Evolutionary conservation across 1,140 invertebrate genomes (phyloP).

Genomic region (Scylla paramamosain): DNA sequence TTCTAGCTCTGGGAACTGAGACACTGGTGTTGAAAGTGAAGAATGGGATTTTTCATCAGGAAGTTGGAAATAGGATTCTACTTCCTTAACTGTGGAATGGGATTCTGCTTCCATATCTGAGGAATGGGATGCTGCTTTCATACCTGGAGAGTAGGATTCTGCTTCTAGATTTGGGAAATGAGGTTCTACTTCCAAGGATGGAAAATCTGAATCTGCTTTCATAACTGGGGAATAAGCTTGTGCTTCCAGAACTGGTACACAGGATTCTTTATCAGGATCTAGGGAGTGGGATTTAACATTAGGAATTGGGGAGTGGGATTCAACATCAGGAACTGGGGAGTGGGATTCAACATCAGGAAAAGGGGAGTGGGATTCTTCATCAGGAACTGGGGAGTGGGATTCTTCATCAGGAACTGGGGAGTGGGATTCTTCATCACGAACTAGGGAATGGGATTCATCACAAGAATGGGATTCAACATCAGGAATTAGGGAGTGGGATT

Average conservation of each 20-base stretch:
- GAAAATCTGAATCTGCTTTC: neutral
- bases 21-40: too few relatives aligned
- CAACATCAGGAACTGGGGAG: neutral
- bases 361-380: neutral
- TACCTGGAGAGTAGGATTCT: too few relatives aligned
- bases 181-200: too few relatives aligned
- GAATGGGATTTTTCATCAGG: conserved; percentile 17
- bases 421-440: conserved; percentile 31
- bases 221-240: neutral
- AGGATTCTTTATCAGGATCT: neutral
- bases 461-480: neutral
- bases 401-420: neutral
- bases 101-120: neutral
- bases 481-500: neutral
- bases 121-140: neutral
- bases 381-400: conserved; percentile 1
- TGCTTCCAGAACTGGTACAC: neutral
- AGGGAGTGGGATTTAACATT: neutral
- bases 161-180: too few relatives aligned
- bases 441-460: neutral
- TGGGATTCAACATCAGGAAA: neutral
- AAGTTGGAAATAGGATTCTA: neutral
- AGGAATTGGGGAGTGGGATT: neutral
- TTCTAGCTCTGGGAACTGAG: too few relatives aligned
- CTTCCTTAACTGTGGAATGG: neutral